Evolutionary conservation across 2,797 vertebrate genomes (phyloP).

Genomic region (Acanthurus lineatus): DNA sequence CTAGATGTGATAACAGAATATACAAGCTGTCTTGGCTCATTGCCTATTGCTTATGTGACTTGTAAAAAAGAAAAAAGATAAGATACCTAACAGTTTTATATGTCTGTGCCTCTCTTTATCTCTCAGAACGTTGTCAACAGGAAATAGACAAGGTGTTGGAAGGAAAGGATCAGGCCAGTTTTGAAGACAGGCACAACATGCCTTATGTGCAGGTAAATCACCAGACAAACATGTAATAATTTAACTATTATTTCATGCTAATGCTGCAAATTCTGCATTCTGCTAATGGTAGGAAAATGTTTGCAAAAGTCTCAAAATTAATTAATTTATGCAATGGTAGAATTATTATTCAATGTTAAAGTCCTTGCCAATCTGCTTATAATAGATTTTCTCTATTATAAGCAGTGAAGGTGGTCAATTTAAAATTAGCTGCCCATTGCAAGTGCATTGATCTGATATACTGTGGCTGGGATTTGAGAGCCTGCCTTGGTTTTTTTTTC

Average conservation of each 20-base stretch:
- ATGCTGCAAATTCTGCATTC: no score
- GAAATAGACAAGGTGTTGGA: constrained; percentile 80
- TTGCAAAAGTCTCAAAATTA: no score
- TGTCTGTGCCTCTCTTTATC: background rate
- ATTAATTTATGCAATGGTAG: no score
- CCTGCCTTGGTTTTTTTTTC: background rate
- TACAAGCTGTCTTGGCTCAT: no score
- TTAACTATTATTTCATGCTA: no score
- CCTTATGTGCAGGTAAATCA: constrained; percentile 75
- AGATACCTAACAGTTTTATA: background rate
- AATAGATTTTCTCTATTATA: background rate
- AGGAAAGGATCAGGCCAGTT: constrained; percentile 57
- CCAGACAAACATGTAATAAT: no score
- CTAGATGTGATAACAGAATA: no score
- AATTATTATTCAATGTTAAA: no score
- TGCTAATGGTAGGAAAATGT: no score
- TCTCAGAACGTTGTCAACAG: constrained; percentile 76
- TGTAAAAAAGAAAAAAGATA: no score
- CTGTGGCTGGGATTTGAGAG: background rate
- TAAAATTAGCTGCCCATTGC: background rate
- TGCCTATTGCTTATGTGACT: no score
- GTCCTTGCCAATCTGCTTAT: background rate
- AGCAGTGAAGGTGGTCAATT: background rate
- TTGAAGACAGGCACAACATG: constrained; percentile 78
- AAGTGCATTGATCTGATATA: background rate